These are phyloP conservation scores for Apis dorsata DNA, from an alignment of 1,140 invertebrate genomes.

Conservation along the genomic window DNA sequence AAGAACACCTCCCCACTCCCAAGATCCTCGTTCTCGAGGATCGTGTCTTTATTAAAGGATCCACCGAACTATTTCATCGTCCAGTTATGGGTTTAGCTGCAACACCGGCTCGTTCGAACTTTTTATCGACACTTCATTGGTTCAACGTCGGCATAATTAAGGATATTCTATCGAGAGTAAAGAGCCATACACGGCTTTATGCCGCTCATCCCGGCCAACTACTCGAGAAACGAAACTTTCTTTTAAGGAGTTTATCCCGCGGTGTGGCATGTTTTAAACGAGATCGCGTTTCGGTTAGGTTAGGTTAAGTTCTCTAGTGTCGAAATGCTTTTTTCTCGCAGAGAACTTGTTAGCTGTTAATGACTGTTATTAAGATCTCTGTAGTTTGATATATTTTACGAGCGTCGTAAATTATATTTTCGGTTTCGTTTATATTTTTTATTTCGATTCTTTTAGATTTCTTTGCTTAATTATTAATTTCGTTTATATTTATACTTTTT, in stretches of 20 bases:
- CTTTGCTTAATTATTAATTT: too few relatives aligned
- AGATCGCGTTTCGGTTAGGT: background rate
- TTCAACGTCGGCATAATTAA: constrained; percentile 61
- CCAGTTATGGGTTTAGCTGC: constrained; percentile 2
- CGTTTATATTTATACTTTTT: too few relatives aligned
- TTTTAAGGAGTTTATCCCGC: constrained; percentile 8
- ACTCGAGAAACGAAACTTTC: constrained; percentile 35
- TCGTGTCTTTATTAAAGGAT: constrained; percentile 51
- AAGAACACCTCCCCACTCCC: constrained; percentile 21
- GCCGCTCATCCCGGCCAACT: constrained; percentile 19
- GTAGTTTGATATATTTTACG: too few relatives aligned
- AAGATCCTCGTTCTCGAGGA: constrained; percentile 36
- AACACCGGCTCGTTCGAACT: constrained; percentile 51
- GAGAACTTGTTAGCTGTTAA: too few relatives aligned
- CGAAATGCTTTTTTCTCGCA: background rate
- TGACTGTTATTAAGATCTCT: background rate
- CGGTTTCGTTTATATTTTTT: too few relatives aligned
- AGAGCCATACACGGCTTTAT: constrained; percentile 20
- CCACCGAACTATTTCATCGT: constrained; percentile 41
- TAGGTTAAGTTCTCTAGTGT: background rate
- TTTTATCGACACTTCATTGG: constrained; percentile 64
- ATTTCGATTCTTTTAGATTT: too few relatives aligned
- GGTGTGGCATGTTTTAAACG: background rate
- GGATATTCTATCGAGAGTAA: constrained; percentile 48
- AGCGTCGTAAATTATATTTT: too few relatives aligned